Conservation (phyloP, 2,113 vertebrate species). For the Halcyon senegalensis region DNA sequence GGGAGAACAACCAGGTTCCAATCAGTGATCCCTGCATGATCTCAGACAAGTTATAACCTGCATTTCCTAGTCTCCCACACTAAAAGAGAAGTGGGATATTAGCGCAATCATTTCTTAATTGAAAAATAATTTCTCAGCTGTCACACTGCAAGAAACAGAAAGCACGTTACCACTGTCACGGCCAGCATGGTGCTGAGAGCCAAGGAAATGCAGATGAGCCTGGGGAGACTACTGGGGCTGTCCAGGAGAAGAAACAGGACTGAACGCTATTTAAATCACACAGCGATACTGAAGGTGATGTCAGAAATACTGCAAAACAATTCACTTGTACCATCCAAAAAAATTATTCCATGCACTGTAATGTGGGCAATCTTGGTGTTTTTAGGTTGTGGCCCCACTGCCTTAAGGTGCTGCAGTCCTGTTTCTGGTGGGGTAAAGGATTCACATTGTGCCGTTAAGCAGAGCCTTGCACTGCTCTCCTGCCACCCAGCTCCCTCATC, state of each 20-base stretch:
- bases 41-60: conserved; percentile 46
- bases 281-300: not conserved
- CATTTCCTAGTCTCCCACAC: conserved; percentile 34
- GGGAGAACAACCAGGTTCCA: conserved; percentile 16
- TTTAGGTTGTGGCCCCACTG: not conserved
- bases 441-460: fast-evolving
- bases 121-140: conserved; percentile 28
- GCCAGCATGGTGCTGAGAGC: not conserved
- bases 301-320: not conserved
- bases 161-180: not conserved
- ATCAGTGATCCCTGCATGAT: conserved; percentile 1
- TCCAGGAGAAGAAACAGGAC: not conserved
- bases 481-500: not conserved
- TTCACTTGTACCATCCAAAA: not conserved
- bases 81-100: conserved; percentile 18
- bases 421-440: fast-evolving
- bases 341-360: not conserved
- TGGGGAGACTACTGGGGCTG: not conserved
- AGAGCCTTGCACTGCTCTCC: not conserved
- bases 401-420: not conserved
- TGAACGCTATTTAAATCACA: not conserved
- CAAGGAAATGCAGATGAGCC: not conserved
- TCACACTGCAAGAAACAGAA: not conserved
- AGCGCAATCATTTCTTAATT: conserved; percentile 23
- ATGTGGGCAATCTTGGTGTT: not conserved